Conservation (phyloP, 2,113 vertebrate species). For the Indicator maculatus region DNA sequence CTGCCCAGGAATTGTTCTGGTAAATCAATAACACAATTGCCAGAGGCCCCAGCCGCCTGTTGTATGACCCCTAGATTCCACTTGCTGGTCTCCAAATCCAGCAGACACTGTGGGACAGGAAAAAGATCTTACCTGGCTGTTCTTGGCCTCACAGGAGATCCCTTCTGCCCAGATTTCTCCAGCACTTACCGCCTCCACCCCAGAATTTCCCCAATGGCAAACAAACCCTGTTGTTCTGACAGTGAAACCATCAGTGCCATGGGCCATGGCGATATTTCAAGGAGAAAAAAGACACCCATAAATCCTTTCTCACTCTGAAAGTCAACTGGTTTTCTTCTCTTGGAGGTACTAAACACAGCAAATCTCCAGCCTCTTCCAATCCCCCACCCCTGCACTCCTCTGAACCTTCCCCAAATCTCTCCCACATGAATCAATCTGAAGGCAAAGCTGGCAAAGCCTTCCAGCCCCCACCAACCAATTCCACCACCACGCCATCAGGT, state of each 20-base stretch:
- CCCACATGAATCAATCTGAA: conserved; percentile 45
- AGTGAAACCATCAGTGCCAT: neutral
- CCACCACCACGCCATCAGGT: neutral
- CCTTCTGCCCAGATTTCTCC: neutral
- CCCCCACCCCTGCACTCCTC: conserved; percentile 5
- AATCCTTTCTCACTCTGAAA: conserved; percentile 1
- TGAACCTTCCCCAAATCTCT: conserved; percentile 50
- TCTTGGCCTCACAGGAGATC: neutral
- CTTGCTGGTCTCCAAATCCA: neutral
- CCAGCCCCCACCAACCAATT: neutral
- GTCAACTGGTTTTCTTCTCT: conserved; percentile 16
- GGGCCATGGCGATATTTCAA: neutral
- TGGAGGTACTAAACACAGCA: neutral
- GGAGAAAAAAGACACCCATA: neutral
- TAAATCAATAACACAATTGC: neutral
- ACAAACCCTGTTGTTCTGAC: neutral
- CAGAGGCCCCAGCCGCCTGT: rapidly evolving
- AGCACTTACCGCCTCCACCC: neutral
- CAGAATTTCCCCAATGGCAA: rapidly evolving
- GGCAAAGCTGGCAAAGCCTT: conserved; percentile 42
- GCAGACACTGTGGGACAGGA: neutral
- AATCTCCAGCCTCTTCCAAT: neutral
- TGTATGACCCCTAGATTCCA: neutral
- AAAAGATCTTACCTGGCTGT: neutral
- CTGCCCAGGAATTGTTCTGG: neutral